Conservation (phyloP, 1,140 invertebrate genomes). For the Aphaenogaster ashmeadi region DNA sequence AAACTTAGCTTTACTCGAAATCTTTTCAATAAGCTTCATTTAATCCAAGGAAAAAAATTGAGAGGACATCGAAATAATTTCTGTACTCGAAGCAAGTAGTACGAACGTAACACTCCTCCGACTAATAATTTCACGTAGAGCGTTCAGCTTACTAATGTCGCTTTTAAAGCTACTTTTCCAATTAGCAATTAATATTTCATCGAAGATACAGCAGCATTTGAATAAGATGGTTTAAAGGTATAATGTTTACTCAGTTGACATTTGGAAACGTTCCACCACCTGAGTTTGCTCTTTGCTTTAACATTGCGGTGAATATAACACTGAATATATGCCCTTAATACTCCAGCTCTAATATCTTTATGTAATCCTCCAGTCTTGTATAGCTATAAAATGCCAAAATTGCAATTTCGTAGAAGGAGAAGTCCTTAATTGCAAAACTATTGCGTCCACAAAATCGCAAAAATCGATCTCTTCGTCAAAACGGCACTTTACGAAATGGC, state of each 20-base stretch:
- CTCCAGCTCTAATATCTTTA: not conserved
- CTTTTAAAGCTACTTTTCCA: slow-evolving; percentile 4
- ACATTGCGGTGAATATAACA: not conserved
- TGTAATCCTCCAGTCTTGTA: not conserved
- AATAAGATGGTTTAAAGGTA: not conserved
- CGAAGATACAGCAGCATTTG: not conserved
- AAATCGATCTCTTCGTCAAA: slow-evolving; percentile 20
- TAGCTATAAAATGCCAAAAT: not conserved
- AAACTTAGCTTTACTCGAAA: no score
- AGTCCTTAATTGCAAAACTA: not conserved
- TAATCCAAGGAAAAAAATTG: not conserved
- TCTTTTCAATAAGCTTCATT: not conserved
- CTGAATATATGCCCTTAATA: not conserved
- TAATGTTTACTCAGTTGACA: slow-evolving; percentile 20
- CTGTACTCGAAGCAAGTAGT: slow-evolving; percentile 9
- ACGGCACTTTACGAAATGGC: not conserved
- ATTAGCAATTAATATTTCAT: slow-evolving; percentile 32
- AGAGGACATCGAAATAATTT: not conserved
- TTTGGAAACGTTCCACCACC: slow-evolving; percentile 3
- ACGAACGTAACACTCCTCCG: slow-evolving; percentile 15
- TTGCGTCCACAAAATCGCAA: not conserved
- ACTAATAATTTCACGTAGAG: slow-evolving; percentile 8
- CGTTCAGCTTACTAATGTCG: not conserved
- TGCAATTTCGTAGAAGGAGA: not conserved
- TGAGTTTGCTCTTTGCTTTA: slow-evolving; percentile 40